Conservation (phyloP, 2,888 invertebrate genomes). For the Ormia ochracea region DNA sequence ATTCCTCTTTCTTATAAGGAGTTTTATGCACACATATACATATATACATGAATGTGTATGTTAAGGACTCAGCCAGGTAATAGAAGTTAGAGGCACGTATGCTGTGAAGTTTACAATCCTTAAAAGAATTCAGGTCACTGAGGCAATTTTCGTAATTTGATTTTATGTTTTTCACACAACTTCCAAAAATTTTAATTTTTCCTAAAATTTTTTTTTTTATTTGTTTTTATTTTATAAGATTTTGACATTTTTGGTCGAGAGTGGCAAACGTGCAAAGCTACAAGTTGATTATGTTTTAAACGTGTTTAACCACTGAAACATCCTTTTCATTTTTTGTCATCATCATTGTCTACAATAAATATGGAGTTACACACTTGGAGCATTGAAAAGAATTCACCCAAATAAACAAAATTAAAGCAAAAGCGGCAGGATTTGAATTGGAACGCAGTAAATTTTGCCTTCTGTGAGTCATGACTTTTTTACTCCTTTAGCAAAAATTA, state of each 20-base stretch:
- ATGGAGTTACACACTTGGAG: not conserved
- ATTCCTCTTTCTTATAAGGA: not conserved
- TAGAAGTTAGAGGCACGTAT: not conserved
- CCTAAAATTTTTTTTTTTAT: not conserved
- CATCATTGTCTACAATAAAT: not conserved
- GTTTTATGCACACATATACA: too few species aligned
- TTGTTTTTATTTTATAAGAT: not conserved
- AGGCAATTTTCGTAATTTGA: constrained; percentile 28
- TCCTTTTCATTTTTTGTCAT: not conserved
- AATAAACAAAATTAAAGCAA: too few species aligned
- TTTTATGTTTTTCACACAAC: not conserved
- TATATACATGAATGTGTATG: not conserved
- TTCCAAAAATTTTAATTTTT: not conserved
- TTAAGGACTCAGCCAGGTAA: constrained; percentile 8
- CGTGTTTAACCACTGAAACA: not conserved
- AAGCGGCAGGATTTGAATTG: too few species aligned
- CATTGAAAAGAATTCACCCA: too few species aligned
- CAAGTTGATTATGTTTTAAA: constrained; percentile 27
- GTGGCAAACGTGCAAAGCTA: constrained; percentile 8
- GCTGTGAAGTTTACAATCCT: not conserved
- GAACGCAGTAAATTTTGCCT: too few species aligned
- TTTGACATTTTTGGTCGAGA: not conserved
- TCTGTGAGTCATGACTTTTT: too few species aligned
- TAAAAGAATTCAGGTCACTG: constrained; percentile 1
- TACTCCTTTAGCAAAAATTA: too few species aligned